Evolutionary conservation across 2,113 vertebrate genomes (phyloP), one percentile per base, ranked within the genome.

Genomic region (Pomatostomus ruficeps): DNA sequence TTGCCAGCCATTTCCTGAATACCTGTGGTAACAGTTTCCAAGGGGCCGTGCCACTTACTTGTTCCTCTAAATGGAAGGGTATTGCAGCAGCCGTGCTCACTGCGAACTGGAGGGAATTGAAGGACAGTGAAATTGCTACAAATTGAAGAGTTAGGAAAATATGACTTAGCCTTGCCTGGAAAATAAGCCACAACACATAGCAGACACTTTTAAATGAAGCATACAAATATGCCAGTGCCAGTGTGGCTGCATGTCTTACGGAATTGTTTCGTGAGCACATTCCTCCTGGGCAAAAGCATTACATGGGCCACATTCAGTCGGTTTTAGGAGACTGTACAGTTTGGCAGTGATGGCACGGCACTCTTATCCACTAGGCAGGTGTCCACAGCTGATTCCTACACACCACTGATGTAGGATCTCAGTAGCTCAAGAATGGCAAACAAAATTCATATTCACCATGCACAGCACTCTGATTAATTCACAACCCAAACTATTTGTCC

Each of bases 1-100:
- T 59, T 67, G 93, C 89, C 94, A 89, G 62, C 42, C 83, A 26
- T 85, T 91, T 89, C 74, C 85, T 71, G 33, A 89, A 76, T 93
- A 82, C 70, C 91, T 91, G 63, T 85, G 75, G 82, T 95, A 88
- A 58, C 45, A 70, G 74, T 63, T 89, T 94, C 81, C 74, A 74
- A 70, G 77, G 63, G 84, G 33, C 91, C 2, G 9, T 31, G 61
- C 3, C 5, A 46, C 74, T 85, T 72, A 58, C 7, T 91, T 89
- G 51, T 70, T 49, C 73, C 38, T 78, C 59, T 89, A 31, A 71
- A 86, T 72, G 57, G 43, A 36, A 62, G 58, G 12, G 10, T 19
- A 25, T 29, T 58, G n/a, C 57, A 52, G 71, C 46, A 36, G 29
- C 66, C 73, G 45, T 0, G 13, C 36, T 89, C 63, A 8, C 48